Base-by-base conservation (phyloP, 1,140 invertebrate genomes). In the Geopemphigus sp. region DNA sequence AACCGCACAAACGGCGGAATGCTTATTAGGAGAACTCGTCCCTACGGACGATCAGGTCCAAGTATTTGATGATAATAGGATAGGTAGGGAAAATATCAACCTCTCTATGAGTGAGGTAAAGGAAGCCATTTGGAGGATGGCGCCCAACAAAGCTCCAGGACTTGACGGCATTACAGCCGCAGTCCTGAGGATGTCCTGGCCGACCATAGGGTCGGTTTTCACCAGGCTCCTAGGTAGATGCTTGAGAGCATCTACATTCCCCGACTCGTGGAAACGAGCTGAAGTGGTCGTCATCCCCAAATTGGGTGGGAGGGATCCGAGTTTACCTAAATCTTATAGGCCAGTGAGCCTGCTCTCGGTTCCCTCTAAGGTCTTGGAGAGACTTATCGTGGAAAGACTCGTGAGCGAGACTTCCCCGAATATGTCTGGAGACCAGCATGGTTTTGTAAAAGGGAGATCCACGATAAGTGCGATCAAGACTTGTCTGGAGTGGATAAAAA, bases 131-230 rank as follows among this genome's bases (percentile, higher is more conserved):
- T 29, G 68, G 66, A 70, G 66, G 45, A 66, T 50, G 39, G 39
- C 39, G 1, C 66, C 66, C 6, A 70, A 70, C 66, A 70, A 70
- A 15, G 66, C 66, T 5, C 50, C 68, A 4, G 68, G 68, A 32
- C 47, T 72, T 4, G 50, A 72, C 6, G 68, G 68, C 2, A 72
- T 72, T 12, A 72, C 68, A 3, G 68, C 47, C 15, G 24, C 22
- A 0, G 68, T 54, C 10, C 22, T 72, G 5, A 72, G 68, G 68
- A 72, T 54, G 26, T 11, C 68, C 14, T 72, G 68, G 68, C 5
- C 5, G 15, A 29, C 29, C 1, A 19, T 72, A 11, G 24, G 50
- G 4, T 15, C 68, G 17, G 12, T 3, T 0, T 29, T 72, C 24
- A 72, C 24, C 50, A 29, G 5, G 15, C 1, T 72, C 4, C 6